Base-by-base conservation (phyloP, 2,797 vertebrate genomes). In the Lutjanus campechanus region DNA sequence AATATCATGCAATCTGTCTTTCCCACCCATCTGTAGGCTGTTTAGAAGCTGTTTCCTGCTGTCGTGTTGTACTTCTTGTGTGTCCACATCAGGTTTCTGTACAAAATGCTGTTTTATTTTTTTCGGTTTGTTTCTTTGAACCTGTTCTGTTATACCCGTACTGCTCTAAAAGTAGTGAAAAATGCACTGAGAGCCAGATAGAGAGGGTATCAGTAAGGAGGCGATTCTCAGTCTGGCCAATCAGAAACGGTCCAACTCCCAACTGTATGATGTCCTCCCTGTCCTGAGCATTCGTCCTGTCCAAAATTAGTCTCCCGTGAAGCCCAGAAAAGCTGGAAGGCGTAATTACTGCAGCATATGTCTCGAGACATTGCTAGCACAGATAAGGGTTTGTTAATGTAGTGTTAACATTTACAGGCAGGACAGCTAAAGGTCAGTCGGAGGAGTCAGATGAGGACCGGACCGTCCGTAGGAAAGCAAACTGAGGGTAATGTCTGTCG, bases 151-250 rank as follows among this genome's bases (percentile, higher is more conserved):
- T 90, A 2, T 47, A 88, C 75, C 73, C 29, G 55, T 73, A 82
- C 82, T 87, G 82, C 89, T 91, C 85, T 80, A 75, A 85, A 84
- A 82, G 78, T 84, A 84, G 83, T 76, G 76, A 84, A 84, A 86
- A 90, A 89, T 91, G 92, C 93, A 94, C 90, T 90, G 81, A 89
- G 86, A 91, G 85, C 68, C 77, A 83, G 79, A 73, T 29, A 61
- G 69, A 69, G 44, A 85, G 53, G 72, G 76, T 54, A 75, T 76
- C 40, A 54, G 65, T 16, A 25, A 49, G 51, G 58, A 78, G 46
- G 68, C 17, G 20, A 84, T 81, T 85, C 76, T 89, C 70, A 76
- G 79, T 86, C 82, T 88, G 76, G 83, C 79, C 73, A 88, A 84
- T 87, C 78, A 85, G 46, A 83, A 86, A 77, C 8, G 73, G 61